Percentiles rank a stretch among this genome's conserved stretches.
Evolutionary conservation across 2,888 invertebrate species (phyloP).

Genomic region (Allolobophora icterica): DNA sequence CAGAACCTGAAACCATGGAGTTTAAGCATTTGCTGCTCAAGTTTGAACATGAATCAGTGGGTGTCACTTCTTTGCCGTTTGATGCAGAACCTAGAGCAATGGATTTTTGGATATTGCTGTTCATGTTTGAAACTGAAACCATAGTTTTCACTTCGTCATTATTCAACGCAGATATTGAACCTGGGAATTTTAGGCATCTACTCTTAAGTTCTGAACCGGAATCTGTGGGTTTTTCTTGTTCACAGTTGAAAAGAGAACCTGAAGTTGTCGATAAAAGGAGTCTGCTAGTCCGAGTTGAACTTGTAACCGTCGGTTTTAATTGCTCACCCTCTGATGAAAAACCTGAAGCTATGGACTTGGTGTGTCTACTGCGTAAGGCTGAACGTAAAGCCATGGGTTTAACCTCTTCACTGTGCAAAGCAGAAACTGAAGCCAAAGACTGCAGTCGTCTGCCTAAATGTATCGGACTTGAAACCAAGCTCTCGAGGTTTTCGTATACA

Average conservation of each 20-base stretch:
- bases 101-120: not conserved
- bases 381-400: not conserved
- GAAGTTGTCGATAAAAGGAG: not conserved
- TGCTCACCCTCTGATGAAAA: not conserved
- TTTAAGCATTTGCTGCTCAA: not conserved
- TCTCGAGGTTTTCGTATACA: not conserved
- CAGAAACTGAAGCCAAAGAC: not conserved
- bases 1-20: not conserved
- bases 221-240: not conserved
- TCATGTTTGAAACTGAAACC: not conserved
- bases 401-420: not conserved
- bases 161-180: not conserved
- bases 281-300: not conserved
- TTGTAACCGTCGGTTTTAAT: not conserved
- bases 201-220: not conserved
- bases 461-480: not conserved
- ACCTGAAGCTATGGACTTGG: not conserved
- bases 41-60: too few species aligned
- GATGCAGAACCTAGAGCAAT: not conserved
- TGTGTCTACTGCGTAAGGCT: not conserved
- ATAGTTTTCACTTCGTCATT: not conserved
- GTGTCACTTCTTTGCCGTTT: not conserved
- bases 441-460: not conserved
- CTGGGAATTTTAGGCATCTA: not conserved
- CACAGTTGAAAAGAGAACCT: not conserved